Base-by-base conservation (phyloP, 2,113 vertebrate species). In the Garra rufa region DNA sequence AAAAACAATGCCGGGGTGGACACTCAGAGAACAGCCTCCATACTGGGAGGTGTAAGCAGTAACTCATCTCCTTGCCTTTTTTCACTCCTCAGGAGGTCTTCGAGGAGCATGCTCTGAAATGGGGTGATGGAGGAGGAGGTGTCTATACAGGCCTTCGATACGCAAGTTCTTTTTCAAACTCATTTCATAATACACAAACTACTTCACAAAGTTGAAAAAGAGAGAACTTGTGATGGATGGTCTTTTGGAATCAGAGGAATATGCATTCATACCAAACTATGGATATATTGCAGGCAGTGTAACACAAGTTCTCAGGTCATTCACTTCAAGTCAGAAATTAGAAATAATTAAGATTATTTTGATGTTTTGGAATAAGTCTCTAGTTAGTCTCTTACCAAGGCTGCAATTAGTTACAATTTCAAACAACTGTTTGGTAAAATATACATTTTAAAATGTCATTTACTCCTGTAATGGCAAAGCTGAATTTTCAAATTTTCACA, bases 1-100 rank as follows among this genome's bases (percentile, higher is more conserved):
- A 21, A 85, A 85, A 85, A 85, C 55, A 85, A 65, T 73, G 76
- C 52, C 3, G 65, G 46, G 73, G 26, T 76, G 84, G 70, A 85
- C 81, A 73, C 67, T 61, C n/a, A 71, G 73, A 46, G 74, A 76
- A 69, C 59, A 43, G 61, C 30, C 38, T 55, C 14, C 75, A 76
- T 70, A 76, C 61, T 70, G 74, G 26, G 74, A 70, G 34, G n/a
- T 50, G 50, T 50, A 30, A 38, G 30, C 21, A 52, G 46, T 71
- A 48, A 24, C 44, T 59, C 38, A 65, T 55, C 73, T 82, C 83
- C 26, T 77, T 13, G 9, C 3, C 77, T 28, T 1, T 50, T 63
- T 46, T 19, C 10, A 28, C 48, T 67, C 38, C 50, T 59, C 46
- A 21, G 57, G 82, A 77, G 74, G 24, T 75, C 70, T 59, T 41